phyloP scores from a whole-genome alignment of 2,113 vertebrate genomes.

The Limnothrissa miodon region DNA sequence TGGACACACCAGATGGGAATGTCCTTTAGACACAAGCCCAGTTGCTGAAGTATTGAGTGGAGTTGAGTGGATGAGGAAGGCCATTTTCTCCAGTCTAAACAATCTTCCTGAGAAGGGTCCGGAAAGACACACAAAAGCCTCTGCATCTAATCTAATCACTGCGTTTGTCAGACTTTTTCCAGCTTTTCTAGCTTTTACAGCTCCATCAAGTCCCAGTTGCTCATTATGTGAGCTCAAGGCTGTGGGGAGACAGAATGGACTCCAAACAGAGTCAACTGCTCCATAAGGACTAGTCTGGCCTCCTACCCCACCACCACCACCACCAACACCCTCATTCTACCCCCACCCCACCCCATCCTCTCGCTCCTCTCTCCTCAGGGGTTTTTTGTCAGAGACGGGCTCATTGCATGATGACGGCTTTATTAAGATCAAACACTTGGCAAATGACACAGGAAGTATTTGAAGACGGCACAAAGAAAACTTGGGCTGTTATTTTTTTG shows the following conservation, averaged over 20 bases:
- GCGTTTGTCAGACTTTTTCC: slow-evolving; percentile 61
- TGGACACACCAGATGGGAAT: not conserved
- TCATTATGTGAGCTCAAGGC: slow-evolving; percentile 71
- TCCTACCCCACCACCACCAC: slow-evolving; percentile 42
- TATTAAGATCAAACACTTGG: not conserved
- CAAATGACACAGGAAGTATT: not conserved
- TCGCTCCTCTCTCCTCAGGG: slow-evolving; percentile 38
- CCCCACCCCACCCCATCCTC: slow-evolving; percentile 44
- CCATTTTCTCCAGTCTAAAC: not conserved
- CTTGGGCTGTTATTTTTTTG: not conserved
- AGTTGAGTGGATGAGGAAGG: not conserved
- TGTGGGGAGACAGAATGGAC: slow-evolving; percentile 71
- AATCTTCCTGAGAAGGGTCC: not conserved
- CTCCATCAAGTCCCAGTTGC: slow-evolving; percentile 68
- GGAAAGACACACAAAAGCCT: not conserved
- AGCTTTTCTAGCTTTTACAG: no score
- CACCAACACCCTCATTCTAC: slow-evolving; percentile 30
- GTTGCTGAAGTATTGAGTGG: not conserved
- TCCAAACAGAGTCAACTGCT: slow-evolving; percentile 57
- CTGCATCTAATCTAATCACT: not conserved
- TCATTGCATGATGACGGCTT: not conserved
- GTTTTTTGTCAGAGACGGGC: not conserved
- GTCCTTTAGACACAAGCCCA: not conserved
- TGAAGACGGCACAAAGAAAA: not conserved
- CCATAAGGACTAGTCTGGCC: slow-evolving; percentile 57